phyloP scores from a whole-genome alignment of 2,888 invertebrate genomes.

The Tipula lateralis region DNA sequence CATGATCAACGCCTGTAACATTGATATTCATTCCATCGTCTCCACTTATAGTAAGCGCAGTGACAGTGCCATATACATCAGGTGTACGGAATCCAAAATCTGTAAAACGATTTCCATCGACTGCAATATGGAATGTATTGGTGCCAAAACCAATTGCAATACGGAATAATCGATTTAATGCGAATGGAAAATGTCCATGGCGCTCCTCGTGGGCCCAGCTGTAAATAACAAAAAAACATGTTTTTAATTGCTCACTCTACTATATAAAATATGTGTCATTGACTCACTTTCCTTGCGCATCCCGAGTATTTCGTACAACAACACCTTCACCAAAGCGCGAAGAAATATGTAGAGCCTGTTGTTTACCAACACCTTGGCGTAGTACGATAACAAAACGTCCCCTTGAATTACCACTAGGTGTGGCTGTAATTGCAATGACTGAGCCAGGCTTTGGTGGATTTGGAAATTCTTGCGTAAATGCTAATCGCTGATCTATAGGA shows the following conservation, averaged over 20 bases:
- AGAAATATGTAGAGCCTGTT: background rate
- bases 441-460: background rate
- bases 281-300: background rate
- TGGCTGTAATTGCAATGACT: background rate
- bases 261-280: background rate
- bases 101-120: conserved; percentile 45
- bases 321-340: background rate
- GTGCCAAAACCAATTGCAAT: conserved; percentile 47
- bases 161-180: conserved; percentile 47
- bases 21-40: conserved; percentile 44
- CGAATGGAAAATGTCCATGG: conserved; percentile 47
- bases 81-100: conserved; percentile 44
- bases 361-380: background rate
- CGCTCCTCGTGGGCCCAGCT: conserved; percentile 47
- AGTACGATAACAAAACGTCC: background rate
- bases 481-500: background rate
- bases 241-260: no score
- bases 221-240: conserved; percentile 31
- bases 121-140: conserved; percentile 45
- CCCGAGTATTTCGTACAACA: background rate
- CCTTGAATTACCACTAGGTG: background rate
- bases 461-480: background rate
- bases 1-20: conserved; percentile 46
- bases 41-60: conserved; percentile 34
- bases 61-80: conserved; percentile 45